Percentiles rank a stretch among this genome's conserved stretches.
phyloP scores from a whole-genome alignment of 2,888 invertebrate genomes.

The Cinara cedri region DNA sequence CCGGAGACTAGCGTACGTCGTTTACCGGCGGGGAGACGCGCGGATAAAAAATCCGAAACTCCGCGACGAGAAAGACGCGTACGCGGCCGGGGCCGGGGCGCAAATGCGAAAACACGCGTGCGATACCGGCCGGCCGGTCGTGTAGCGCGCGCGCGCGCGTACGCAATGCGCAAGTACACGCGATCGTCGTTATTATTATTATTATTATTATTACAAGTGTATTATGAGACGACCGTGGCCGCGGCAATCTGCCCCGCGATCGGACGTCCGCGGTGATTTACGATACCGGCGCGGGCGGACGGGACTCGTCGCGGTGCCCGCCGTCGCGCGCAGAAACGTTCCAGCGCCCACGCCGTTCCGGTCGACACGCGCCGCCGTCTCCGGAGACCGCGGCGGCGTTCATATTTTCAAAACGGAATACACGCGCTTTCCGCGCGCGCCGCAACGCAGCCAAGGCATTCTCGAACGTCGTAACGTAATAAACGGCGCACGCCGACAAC shows the following conservation, averaged over 20 bases:
- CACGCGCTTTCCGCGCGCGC: too few species aligned
- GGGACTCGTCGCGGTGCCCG: not conserved
- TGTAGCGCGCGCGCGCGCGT: too few species aligned
- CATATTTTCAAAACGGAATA: slow-evolving; percentile 20
- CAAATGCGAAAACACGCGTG: slow-evolving; percentile 18
- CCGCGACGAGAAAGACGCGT: not conserved
- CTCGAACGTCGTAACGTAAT: too few species aligned
- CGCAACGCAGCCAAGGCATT: too few species aligned
- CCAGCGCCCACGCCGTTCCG: slow-evolving; percentile 42
- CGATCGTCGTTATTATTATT: too few species aligned
- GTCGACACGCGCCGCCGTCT: slow-evolving; percentile 11
- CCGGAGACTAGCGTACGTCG: not conserved
- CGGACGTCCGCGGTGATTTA: slow-evolving; percentile 29
- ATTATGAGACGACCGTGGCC: slow-evolving; percentile 1
- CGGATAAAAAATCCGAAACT: not conserved
- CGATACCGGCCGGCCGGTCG: slow-evolving; percentile 23
- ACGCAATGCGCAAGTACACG: too few species aligned
- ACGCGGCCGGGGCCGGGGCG: too few species aligned
- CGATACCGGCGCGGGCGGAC: slow-evolving; percentile 30
- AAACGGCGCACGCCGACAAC: not conserved
- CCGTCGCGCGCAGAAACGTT: not conserved
- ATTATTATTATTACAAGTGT: too few species aligned
- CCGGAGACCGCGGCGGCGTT: slow-evolving; percentile 21
- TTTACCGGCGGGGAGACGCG: not conserved
- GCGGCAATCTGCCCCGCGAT: slow-evolving; percentile 43